Conservation (phyloP, 2,888 invertebrate genomes). For the Xylota sylvarum region DNA sequence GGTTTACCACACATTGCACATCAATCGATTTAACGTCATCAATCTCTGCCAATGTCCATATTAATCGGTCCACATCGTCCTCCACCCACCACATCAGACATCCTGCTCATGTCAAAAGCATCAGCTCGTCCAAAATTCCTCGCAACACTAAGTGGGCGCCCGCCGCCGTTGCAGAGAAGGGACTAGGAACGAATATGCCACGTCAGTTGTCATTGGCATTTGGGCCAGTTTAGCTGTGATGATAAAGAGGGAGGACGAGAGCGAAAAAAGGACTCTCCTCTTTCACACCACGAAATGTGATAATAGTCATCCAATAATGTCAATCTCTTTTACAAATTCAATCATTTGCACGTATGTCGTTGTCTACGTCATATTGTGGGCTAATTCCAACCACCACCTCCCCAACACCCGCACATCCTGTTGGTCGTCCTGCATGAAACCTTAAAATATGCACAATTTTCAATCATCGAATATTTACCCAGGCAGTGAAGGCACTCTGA, state of each 20-base stretch:
- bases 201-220: conserved; percentile 65
- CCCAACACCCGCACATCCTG: neutral
- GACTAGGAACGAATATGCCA: conserved; percentile 41
- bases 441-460: conserved; percentile 74
- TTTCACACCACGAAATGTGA: conserved; percentile 66
- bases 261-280: neutral
- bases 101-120: conserved; percentile 65
- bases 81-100: conserved; percentile 23
- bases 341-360: conserved; percentile 70
- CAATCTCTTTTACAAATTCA: conserved; percentile 76
- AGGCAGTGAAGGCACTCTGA: conserved; percentile 4
- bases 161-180: neutral
- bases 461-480: conserved; percentile 72
- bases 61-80: conserved; percentile 70
- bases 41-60: conserved; percentile 76
- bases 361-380: conserved; percentile 56
- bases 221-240: neutral
- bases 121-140: conserved; percentile 51
- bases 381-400: conserved; percentile 46
- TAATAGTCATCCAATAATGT: conserved; percentile 75
- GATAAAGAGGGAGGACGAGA: neutral
- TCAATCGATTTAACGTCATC: conserved; percentile 75
- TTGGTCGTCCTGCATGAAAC: conserved; percentile 28
- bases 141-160: conserved; percentile 46
- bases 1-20: conserved; percentile 74